phyloP scores from a whole-genome alignment of 2,888 invertebrate species.

The Xestia ashworthii region DNA sequence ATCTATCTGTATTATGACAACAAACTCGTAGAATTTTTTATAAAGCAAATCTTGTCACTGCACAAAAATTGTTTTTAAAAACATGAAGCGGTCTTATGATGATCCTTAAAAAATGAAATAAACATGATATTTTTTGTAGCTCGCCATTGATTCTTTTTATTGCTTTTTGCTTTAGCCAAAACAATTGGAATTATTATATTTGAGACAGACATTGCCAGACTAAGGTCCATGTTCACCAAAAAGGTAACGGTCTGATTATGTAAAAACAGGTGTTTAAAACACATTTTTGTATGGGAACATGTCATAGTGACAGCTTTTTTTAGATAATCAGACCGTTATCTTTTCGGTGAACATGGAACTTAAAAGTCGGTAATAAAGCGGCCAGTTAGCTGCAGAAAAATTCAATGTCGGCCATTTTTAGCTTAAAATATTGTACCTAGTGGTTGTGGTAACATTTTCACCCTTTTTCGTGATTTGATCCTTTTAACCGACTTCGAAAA shows the following conservation, averaged over 20 bases:
- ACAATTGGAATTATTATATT: constrained; percentile 8
- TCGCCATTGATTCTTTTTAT: constrained; percentile 25
- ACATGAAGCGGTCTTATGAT: constrained; percentile 8
- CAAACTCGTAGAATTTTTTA: constrained; percentile 36
- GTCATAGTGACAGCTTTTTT: too few relatives aligned
- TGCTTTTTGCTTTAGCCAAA: constrained; percentile 3
- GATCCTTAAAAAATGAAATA: constrained; percentile 24
- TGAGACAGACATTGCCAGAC: not conserved
- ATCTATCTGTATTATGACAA: not conserved
- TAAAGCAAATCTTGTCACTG: constrained; percentile 21
- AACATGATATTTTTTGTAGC: constrained; percentile 9
- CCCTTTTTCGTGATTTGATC: not conserved
- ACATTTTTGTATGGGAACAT: too few relatives aligned
- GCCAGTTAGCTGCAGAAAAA: not conserved
- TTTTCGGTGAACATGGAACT: too few relatives aligned
- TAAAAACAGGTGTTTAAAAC: too few relatives aligned
- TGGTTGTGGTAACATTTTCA: not conserved
- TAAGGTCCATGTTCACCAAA: too few relatives aligned
- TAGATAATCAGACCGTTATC: too few relatives aligned
- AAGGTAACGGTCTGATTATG: too few relatives aligned
- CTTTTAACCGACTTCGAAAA: too few relatives aligned
- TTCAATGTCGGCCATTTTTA: not conserved
- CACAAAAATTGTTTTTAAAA: constrained; percentile 22
- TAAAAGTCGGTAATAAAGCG: not conserved
- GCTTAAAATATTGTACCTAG: not conserved